Evolutionary conservation across 2,113 vertebrate species (phyloP).

Genomic region (Porphyrio hochstetteri): DNA sequence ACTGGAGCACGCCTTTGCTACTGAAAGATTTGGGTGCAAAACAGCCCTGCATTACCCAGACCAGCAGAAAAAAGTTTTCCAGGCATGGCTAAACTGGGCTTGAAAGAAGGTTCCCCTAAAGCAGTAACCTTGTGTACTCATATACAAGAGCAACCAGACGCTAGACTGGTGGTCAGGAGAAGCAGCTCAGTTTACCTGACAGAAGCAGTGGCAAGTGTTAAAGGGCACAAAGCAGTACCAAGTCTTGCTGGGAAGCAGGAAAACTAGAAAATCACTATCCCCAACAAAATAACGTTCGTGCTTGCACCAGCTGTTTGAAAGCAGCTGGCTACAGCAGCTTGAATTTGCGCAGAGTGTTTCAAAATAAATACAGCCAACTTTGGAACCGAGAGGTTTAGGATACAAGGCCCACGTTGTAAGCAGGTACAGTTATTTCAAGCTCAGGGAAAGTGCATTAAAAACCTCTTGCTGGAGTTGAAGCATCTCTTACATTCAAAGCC

Average conservation of each 20-base stretch:
- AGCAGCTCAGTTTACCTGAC: background rate
- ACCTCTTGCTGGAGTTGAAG: background rate
- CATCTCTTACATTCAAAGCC: background rate
- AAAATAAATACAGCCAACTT: background rate
- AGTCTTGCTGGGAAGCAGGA: background rate
- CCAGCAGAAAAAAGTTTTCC: background rate
- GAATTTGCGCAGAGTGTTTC: background rate
- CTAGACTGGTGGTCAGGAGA: background rate
- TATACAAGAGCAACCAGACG: fast-evolving
- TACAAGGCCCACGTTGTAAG: fast-evolving
- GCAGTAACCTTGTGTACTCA: background rate
- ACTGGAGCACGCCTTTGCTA: background rate
- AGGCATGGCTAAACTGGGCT: background rate
- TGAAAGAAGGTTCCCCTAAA: background rate
- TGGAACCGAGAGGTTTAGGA: background rate
- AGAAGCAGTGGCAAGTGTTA: background rate
- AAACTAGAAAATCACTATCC: background rate
- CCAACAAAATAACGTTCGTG: background rate
- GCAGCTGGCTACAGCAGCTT: background rate
- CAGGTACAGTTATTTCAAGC: background rate
- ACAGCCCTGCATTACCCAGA: background rate
- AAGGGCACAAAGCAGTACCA: background rate
- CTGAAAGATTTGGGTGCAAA: background rate
- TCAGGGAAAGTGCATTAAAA: background rate
- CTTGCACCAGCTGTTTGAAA: background rate